Evolutionary conservation across 1,140 invertebrate genomes (phyloP).

Genomic region (Acarapis woodi): DNA sequence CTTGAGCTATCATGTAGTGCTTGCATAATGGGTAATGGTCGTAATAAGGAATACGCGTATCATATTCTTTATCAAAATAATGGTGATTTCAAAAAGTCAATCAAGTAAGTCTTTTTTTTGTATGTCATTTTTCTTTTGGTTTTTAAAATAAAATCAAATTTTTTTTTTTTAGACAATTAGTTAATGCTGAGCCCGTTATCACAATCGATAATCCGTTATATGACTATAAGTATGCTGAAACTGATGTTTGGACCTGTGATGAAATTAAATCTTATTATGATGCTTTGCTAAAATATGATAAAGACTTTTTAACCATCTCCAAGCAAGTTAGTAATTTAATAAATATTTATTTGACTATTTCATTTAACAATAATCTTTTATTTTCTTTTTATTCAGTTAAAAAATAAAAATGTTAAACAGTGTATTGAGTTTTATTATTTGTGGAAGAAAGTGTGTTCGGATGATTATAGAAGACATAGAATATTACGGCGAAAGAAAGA

Average conservation of each 20-base stretch:
- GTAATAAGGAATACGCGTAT: slow-evolving; percentile 77
- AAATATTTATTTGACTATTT: slow-evolving; percentile 6
- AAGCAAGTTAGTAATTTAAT: slow-evolving; percentile 31
- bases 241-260: slow-evolving; percentile 43
- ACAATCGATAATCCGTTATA: slow-evolving; percentile 38
- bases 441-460: slow-evolving; percentile 83
- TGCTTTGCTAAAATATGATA: slow-evolving; percentile 58
- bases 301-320: slow-evolving; percentile 67
- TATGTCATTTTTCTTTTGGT: too few species aligned
- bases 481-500: slow-evolving; percentile 20
- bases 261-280: slow-evolving; percentile 67
- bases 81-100: slow-evolving; percentile 59
- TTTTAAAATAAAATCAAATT: too few species aligned
- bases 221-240: slow-evolving; percentile 39
- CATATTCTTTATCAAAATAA: slow-evolving; percentile 55
- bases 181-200: too few species aligned
- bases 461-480: slow-evolving; percentile 39
- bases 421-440: slow-evolving; percentile 94
- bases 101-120: too few species aligned
- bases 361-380: background rate
- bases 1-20: slow-evolving; percentile 47
- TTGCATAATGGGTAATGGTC: slow-evolving; percentile 33
- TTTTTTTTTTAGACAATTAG: too few species aligned
- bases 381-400: slow-evolving; percentile 19
- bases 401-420: slow-evolving; percentile 60